Evolutionary conservation across 2,113 vertebrate species (phyloP).

Genomic region (Cheilinus undulatus): DNA sequence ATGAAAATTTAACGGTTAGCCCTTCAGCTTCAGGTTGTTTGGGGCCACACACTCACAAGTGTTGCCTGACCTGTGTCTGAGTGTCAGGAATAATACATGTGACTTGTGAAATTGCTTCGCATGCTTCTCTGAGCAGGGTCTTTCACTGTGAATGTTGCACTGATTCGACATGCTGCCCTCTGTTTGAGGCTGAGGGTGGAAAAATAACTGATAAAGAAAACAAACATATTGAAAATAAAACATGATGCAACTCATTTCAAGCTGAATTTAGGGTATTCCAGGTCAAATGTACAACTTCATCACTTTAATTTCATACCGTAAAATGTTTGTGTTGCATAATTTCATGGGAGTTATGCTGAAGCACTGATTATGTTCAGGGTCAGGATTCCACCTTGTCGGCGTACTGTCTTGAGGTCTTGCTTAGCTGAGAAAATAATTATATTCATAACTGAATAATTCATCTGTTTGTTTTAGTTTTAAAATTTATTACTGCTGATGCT

Average conservation of each 20-base stretch:
- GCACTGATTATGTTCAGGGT: neutral
- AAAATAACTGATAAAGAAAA: neutral
- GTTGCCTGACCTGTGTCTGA: constrained; percentile 6
- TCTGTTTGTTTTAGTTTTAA: no score
- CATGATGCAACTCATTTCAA: neutral
- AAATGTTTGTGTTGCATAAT: no score
- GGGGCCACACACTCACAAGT: neutral
- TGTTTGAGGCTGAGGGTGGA: neutral
- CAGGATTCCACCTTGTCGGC: neutral
- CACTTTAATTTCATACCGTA: no score
- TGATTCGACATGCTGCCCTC: neutral
- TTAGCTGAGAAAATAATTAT: no score
- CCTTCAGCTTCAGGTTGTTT: neutral
- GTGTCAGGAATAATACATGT: constrained; percentile 6
- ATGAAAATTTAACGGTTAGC: neutral
- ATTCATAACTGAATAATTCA: no score
- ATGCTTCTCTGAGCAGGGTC: neutral
- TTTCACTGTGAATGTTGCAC: neutral
- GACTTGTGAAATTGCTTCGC: constrained; percentile 3
- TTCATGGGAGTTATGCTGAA: no score
- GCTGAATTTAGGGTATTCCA: neutral
- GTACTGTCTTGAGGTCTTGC: no score
- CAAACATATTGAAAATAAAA: neutral
- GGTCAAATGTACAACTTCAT: no score
- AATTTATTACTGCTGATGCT: no score